phyloP scores from a whole-genome alignment of 2,888 invertebrate species.

The Eucriotettix oculatus region DNA sequence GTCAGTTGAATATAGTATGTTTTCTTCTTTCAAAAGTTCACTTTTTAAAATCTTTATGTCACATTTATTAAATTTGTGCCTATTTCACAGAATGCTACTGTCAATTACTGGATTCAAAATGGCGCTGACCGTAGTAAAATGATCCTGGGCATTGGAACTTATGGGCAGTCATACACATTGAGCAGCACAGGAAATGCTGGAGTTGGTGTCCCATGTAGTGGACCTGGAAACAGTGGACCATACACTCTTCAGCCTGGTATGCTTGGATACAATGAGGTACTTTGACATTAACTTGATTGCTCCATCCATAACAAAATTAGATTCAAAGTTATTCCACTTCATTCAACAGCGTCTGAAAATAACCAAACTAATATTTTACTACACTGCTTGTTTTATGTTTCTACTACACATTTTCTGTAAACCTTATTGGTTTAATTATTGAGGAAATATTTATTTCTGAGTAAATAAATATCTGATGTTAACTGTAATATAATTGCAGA shows the following conservation, averaged over 20 bases:
- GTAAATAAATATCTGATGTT: not conserved
- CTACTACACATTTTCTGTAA: too few relatives aligned
- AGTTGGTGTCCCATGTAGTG: slow-evolving; percentile 37
- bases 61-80: not conserved
- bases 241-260: slow-evolving; percentile 45
- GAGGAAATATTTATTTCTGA: too few relatives aligned
- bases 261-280: slow-evolving; percentile 57
- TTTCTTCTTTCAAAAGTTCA: not conserved
- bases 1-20: slow-evolving; percentile 28
- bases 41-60: not conserved
- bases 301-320: too few relatives aligned
- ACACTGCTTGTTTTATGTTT: too few relatives aligned
- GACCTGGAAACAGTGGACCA: slow-evolving; percentile 41
- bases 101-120: slow-evolving; percentile 34
- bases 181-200: slow-evolving; percentile 24
- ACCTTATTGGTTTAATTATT: too few relatives aligned
- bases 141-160: slow-evolving; percentile 50
- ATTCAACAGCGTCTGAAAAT: not conserved
- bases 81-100: slow-evolving; percentile 7
- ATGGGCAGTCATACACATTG: slow-evolving; percentile 51
- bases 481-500: not conserved
- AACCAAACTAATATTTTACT: not conserved
- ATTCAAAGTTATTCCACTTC: too few relatives aligned
- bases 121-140: slow-evolving; percentile 45
- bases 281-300: too few relatives aligned